Percentiles rank a stretch among this genome's conserved stretches.
These are phyloP conservation scores for Lerema accius DNA, from an alignment of 1,140 invertebrate genomes.

Conservation along the genomic window DNA sequence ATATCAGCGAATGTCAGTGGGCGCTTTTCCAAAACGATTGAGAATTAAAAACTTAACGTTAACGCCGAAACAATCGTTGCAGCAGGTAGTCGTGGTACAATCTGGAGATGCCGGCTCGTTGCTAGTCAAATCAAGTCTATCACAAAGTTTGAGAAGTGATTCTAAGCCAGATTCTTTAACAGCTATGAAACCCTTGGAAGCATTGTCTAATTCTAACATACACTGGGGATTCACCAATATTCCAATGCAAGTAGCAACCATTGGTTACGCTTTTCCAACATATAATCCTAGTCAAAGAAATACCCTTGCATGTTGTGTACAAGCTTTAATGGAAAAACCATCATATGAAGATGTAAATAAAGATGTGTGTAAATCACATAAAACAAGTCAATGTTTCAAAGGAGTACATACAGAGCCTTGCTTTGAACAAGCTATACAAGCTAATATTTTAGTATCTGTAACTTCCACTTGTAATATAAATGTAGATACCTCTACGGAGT, in stretches of 20 bases:
- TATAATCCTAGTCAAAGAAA: slow-evolving; percentile 17
- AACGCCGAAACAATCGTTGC: slow-evolving; percentile 60
- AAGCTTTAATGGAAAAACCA: background rate
- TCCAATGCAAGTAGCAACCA: slow-evolving; percentile 59
- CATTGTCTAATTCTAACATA: slow-evolving; percentile 47
- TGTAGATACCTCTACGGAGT: background rate
- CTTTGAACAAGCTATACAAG: slow-evolving; percentile 26
- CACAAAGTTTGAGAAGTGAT: slow-evolving; percentile 40
- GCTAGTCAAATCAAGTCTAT: slow-evolving; percentile 49
- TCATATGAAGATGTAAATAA: slow-evolving; percentile 1
- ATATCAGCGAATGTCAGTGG: slow-evolving; percentile 47
- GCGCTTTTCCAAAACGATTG: slow-evolving; percentile 54
- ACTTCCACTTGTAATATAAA: background rate
- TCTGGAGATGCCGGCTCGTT: slow-evolving; percentile 59
- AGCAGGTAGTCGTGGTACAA: slow-evolving; percentile 55
- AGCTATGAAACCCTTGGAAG: slow-evolving; percentile 44
- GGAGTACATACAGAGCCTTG: slow-evolving; percentile 1
- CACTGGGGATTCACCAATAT: slow-evolving; percentile 48
- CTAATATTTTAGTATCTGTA: slow-evolving; percentile 8
- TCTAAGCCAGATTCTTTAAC: slow-evolving; percentile 33
- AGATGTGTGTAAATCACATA: slow-evolving; percentile 23
- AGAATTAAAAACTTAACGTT: slow-evolving; percentile 62
- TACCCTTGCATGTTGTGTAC: background rate
- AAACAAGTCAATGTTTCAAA: slow-evolving; percentile 39
- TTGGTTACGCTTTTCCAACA: slow-evolving; percentile 61